Evolutionary conservation across 2,113 vertebrate genomes (phyloP).

Genomic region (Rhinoderma darwinii): DNA sequence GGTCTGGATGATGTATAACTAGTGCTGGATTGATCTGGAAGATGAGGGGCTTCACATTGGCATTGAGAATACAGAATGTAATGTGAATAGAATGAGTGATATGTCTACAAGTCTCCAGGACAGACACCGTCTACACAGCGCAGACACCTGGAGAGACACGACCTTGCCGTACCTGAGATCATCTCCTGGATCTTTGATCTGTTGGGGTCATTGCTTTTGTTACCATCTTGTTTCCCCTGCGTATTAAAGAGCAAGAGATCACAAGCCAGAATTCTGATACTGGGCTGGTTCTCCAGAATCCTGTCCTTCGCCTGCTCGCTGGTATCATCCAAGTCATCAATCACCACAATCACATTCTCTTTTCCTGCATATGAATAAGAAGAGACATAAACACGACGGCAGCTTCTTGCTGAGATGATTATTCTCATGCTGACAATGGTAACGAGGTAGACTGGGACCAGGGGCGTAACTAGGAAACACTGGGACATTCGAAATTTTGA

Average conservation of each 20-base stretch:
- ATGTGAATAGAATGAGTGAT: too few species aligned
- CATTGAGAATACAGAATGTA: too few species aligned
- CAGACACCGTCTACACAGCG: too few species aligned
- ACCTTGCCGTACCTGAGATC: background rate
- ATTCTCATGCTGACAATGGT: too few species aligned
- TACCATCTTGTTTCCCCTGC: background rate
- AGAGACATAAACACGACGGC: too few species aligned
- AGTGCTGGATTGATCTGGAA: background rate
- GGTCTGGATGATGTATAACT: background rate
- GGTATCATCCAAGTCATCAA: constrained; percentile 30
- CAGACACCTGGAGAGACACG: too few species aligned
- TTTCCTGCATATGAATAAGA: background rate
- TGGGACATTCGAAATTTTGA: too few species aligned
- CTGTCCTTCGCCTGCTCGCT: background rate
- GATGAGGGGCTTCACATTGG: too few species aligned
- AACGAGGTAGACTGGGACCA: too few species aligned
- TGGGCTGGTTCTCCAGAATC: constrained; percentile 24
- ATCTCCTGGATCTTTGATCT: background rate
- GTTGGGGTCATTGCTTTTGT: background rate
- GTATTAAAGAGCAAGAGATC: constrained; percentile 12
- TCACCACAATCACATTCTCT: constrained; percentile 26
- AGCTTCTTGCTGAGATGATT: too few species aligned
- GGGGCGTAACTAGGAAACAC: too few species aligned
- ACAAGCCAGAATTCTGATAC: background rate
- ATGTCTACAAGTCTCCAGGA: too few species aligned